Conservation (phyloP, 2,113 vertebrate genomes). For the Ptilonorhynchus violaceus region DNA sequence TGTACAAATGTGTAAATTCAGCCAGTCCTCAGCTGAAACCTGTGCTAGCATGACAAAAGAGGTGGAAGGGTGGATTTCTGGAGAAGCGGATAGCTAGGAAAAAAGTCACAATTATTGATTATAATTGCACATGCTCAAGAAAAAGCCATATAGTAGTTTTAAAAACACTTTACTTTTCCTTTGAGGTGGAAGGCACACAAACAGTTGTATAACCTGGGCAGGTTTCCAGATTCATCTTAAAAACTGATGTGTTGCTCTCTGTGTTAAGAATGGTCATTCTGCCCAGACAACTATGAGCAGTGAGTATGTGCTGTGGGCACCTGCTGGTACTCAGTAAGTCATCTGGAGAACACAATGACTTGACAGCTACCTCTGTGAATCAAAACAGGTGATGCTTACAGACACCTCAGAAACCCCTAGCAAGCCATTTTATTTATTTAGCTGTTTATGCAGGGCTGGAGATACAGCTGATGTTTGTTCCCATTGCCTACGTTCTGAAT, state of each 20-base stretch:
- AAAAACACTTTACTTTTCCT: neutral
- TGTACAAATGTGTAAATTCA: neutral
- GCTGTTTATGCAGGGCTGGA: neutral
- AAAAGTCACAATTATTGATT: neutral
- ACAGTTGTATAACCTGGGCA: neutral
- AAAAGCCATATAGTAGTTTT: neutral
- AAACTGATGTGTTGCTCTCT: neutral
- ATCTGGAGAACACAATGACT: neutral
- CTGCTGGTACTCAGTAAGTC: neutral
- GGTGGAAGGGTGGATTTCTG: neutral
- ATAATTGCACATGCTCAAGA: neutral
- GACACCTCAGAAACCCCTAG: neutral
- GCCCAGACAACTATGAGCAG: fast-evolving
- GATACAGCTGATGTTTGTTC: neutral
- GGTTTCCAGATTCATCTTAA: neutral
- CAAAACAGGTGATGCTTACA: neutral
- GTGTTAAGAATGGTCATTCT: neutral
- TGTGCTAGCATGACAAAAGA: neutral
- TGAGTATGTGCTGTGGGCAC: neutral
- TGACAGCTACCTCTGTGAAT: neutral
- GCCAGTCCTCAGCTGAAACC: neutral
- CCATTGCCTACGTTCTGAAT: neutral
- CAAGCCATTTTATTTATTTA: neutral
- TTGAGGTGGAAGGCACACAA: neutral
- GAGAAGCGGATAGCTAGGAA: neutral